Evolutionary conservation across 1,140 invertebrate species (phyloP).

Genomic region (Brachionus plicatilis): DNA sequence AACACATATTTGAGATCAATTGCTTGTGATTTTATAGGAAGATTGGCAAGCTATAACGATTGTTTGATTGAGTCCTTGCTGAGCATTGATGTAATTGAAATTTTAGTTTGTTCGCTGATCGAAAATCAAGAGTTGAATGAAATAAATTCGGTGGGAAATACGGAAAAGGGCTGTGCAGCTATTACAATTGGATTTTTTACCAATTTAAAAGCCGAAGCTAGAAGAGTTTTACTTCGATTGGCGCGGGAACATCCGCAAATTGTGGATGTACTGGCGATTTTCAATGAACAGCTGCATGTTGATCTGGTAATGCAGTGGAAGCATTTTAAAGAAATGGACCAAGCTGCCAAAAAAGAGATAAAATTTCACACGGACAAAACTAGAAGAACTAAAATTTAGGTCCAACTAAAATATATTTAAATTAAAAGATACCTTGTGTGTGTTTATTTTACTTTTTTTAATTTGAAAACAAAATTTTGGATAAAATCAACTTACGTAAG

Average conservation of each 20-base stretch:
- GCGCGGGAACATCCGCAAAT: background rate
- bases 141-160: background rate
- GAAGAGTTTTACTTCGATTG: background rate
- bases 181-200: slow-evolving; percentile 31
- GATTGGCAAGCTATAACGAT: background rate
- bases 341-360: background rate
- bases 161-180: background rate
- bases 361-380: background rate
- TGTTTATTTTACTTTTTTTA: background rate
- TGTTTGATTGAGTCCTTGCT: background rate
- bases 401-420: background rate
- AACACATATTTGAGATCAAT: background rate
- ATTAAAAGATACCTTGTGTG: background rate
- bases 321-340: background rate
- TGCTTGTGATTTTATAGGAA: background rate
- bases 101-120: background rate
- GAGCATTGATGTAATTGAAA: background rate
- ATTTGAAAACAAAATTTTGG: background rate
- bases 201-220: background rate
- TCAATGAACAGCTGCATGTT: background rate
- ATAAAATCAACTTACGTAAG: background rate
- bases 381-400: background rate
- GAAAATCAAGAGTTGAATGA: background rate
- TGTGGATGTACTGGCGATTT: background rate
- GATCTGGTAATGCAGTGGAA: slow-evolving; percentile 5